Conservation (phyloP, 2,113 vertebrate genomes). For the Tenebrosternarchus preto region DNA sequence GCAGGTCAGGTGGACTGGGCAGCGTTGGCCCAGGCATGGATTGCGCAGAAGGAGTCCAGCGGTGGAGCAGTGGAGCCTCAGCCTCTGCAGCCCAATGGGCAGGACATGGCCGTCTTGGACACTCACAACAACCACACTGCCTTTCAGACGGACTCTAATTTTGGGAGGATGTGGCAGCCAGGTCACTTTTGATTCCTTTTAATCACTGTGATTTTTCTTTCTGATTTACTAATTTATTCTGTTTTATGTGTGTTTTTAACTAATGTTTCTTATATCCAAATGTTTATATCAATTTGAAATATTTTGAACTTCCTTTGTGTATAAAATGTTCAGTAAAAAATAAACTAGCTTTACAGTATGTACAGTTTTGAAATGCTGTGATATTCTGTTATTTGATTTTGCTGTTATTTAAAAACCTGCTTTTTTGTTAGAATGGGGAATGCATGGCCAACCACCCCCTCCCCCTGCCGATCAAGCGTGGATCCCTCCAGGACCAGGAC, state of each 20-base stretch:
- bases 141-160: constrained; percentile 89
- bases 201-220: too few relatives aligned
- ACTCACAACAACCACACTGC: constrained; percentile 87
- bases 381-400: neutral
- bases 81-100: constrained; percentile 91
- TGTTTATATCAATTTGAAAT: too few relatives aligned
- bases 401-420: neutral
- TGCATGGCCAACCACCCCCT: constrained; percentile 89
- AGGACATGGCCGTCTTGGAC: constrained; percentile 86
- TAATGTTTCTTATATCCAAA: too few relatives aligned
- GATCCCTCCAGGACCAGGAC: constrained; percentile 89
- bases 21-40: constrained; percentile 98
- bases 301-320: too few relatives aligned
- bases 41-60: constrained; percentile 94
- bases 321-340: too few relatives aligned
- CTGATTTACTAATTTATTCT: neutral
- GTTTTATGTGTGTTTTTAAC: neutral
- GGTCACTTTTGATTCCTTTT: constrained; percentile 66
- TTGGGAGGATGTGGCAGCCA: constrained; percentile 96
- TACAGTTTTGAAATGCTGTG: neutral
- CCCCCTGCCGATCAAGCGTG: constrained; percentile 92
- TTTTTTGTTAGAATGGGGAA: constrained; percentile 87
- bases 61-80: constrained; percentile 82
- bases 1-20: constrained; percentile 99
- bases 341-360: too few relatives aligned